A percentile compares a stretch with the other conserved stretches of the same genome.
phyloP scores from a whole-genome alignment of 2,113 vertebrate genomes.

The Hirundichthys speculiger region DNA sequence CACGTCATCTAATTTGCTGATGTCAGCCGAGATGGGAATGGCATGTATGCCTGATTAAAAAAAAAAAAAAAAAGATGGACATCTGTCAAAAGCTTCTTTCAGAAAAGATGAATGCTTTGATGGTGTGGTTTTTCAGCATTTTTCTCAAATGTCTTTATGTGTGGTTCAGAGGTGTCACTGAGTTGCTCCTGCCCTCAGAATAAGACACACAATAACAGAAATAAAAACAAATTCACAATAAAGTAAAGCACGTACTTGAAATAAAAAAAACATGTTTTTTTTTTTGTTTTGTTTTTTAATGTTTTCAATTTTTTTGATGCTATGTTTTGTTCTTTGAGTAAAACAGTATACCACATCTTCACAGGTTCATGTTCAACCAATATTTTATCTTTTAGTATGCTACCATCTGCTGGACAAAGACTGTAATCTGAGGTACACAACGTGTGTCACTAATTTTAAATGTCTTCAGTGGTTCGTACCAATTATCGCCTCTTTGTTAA shows the following conservation, averaged over 20 bases:
- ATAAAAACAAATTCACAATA: neutral
- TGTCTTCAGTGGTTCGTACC: too few species aligned
- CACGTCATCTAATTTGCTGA: conserved; percentile 81
- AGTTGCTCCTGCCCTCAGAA: too few species aligned
- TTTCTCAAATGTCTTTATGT: too few species aligned
- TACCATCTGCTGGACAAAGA: conserved; percentile 76
- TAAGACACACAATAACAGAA: too few species aligned
- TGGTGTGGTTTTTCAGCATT: too few species aligned
- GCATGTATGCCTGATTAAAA: conserved; percentile 76
- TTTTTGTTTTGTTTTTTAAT: too few species aligned
- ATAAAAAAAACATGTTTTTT: too few species aligned
- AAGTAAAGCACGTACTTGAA: too few species aligned
- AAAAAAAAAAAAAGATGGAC: neutral
- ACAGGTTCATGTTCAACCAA: neutral
- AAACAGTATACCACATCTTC: neutral
- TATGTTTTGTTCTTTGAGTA: neutral
- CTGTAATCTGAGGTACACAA: neutral
- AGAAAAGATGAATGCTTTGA: neutral
- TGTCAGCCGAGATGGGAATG: conserved; percentile 80
- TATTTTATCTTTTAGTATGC: conserved; percentile 53
- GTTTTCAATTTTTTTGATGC: too few species aligned
- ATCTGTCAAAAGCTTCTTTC: neutral
- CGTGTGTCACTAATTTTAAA: neutral
- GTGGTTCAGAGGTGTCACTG: too few species aligned
- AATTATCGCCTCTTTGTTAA: too few species aligned